Evolutionary conservation across 2,888 invertebrate species (phyloP), one percentile per base, ranked within the genome.

Genomic region (Ectobius pallidus): DNA sequence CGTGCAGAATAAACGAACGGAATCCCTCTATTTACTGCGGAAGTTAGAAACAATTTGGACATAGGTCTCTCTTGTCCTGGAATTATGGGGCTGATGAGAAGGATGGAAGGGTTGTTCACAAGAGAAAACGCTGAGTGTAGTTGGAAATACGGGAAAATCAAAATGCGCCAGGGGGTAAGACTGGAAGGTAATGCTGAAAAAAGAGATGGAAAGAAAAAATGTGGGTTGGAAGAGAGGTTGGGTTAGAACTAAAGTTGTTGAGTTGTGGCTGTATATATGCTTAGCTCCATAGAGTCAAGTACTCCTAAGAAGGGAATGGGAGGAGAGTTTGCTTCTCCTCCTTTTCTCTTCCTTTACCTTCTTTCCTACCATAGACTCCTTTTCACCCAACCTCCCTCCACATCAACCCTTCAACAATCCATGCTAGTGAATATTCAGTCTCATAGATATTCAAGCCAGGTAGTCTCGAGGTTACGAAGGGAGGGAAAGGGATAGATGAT

Each of bases 61-160:
- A 52, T 52, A 52, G 25, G 14, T 52, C 52, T 11, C 25, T 52
- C 25, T 52, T 52, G 52, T 52, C 11, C 52, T 52, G 1, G 7
- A n/a, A 18, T 18, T 46, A n/a, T n/a, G n/a, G n/a, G n/a, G n/a
- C 18, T 9, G n/a, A n/a, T 46, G 46, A 9, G 18, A 46, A 11
- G 52, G 52, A 9, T 1, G 14, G 52, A 46, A 18, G 2, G 46
- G 46, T 46, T 46, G 46, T 46, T 46, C 52, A 52, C 22, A 52
- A 52, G 22, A 25, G 52, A 52, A 52, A 52, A 52, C 22, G 52
- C 52, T 52, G 52, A 52, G 25, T 52, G 52, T 52, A 52, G 52
- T 52, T 1, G 52, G 25, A 52, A 52, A 25, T 52, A 52, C 52
- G 25, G 52, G 52, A 52, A 46, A 52, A 52, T 20, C 52, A 52